Evolutionary conservation across 2,888 invertebrate species (phyloP), one percentile per base, ranked within the genome.

Genomic region (Diabrotica balteata): DNA sequence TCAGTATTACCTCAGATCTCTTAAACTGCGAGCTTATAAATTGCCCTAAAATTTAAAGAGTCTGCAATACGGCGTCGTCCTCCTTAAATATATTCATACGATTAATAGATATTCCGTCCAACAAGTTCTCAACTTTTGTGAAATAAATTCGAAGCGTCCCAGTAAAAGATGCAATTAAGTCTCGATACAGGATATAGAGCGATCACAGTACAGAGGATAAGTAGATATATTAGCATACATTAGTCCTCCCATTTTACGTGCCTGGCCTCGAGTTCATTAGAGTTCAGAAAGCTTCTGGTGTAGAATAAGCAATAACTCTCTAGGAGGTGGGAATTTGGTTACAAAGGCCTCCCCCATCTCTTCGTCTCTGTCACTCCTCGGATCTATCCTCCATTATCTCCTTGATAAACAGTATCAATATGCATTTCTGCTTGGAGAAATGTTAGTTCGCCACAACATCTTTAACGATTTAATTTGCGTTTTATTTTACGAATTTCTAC

Each of bases 151-250:
- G 11, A 54, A 50, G 47, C 45, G 45, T 17, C 50, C 11, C 42
- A 11, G 57, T 66, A 62, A 69, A 72, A 72, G 66, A 68, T 71
- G 69, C 60, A 69, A 73, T 73, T 69, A 73, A 68, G 59, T 63
- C 59, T 42, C 69, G 69, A 71, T 71, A 70, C 70, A 62, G 59
- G 52, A 64, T 68, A 67, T 58, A 64, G 52, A 68, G 60, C 66
- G 63, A 54, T 65, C 62, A 49, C 61, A 63, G 66, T 71, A 66
- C 54, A 68, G 54, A 61, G 67, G 66, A 70, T 72, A 69, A 72
- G 72, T 73, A 69, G 67, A 73, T 71, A 75, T 73, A 75, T 75
- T 73, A 74, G 72, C 76, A 75, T 76, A 75, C 63, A 76, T 74
- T 76, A 76, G 73, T 71, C 74, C 76, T 72, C 74, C 73, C 73